Conservation (phyloP, 2,888 invertebrate species). For the Drosophila neotestacea region DNA sequence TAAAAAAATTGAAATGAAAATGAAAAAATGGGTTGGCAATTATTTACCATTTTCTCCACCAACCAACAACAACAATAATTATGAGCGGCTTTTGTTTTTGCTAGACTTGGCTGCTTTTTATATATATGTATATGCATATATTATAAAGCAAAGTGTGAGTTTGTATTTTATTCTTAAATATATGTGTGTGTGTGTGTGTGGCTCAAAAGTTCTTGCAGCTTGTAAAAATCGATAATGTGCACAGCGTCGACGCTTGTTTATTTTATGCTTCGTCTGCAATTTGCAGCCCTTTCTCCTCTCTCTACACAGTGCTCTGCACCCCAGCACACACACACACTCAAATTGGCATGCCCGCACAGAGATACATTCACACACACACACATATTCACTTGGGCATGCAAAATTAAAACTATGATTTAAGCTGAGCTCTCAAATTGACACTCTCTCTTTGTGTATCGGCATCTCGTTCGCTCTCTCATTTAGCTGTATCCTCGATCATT, state of each 20-base stretch:
- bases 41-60: slow-evolving; percentile 15
- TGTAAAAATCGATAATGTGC: slow-evolving; percentile 75
- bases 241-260: slow-evolving; percentile 70
- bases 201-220: slow-evolving; percentile 71
- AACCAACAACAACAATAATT: neutral
- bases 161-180: slow-evolving; percentile 29
- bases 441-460: neutral
- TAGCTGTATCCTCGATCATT: slow-evolving; percentile 38
- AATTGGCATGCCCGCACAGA: neutral
- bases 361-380: slow-evolving; percentile 33
- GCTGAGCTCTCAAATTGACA: slow-evolving; percentile 58
- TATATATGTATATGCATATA: slow-evolving; percentile 27
- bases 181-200: slow-evolving; percentile 31
- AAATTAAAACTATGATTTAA: slow-evolving; percentile 52
- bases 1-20: neutral
- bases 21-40: slow-evolving; percentile 13
- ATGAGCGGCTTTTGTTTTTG: slow-evolving; percentile 26
- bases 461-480: slow-evolving; percentile 10
- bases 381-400: slow-evolving; percentile 8
- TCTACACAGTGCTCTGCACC: slow-evolving; percentile 4
- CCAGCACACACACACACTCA: slow-evolving; percentile 2
- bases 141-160: slow-evolving; percentile 21
- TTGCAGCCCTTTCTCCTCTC: slow-evolving; percentile 62
- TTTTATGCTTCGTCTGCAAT: slow-evolving; percentile 81
- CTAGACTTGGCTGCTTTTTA: slow-evolving; percentile 46